phyloP scores from a whole-genome alignment of 1,140 invertebrate species.

The Drosophila sturtevanti region DNA sequence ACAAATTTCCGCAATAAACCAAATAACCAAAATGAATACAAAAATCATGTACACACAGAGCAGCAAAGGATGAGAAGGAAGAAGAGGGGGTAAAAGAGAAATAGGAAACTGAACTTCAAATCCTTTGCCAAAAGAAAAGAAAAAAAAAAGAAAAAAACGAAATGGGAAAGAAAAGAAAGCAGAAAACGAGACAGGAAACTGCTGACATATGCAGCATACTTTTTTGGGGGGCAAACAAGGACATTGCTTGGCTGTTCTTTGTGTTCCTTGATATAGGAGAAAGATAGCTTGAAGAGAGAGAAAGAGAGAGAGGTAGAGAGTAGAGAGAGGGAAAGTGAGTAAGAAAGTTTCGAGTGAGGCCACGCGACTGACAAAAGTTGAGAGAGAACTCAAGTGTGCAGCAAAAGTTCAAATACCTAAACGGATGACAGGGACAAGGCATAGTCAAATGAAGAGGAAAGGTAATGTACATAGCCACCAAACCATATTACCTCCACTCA shows the following conservation, averaged over 20 bases:
- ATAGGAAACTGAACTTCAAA: conserved; percentile 45
- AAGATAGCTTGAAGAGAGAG: background rate
- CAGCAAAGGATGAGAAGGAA: too few relatives aligned
- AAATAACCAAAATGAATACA: conserved; percentile 76
- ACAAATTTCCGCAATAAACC: conserved; percentile 77
- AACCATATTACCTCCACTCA: too few relatives aligned
- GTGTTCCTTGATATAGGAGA: conserved; percentile 50
- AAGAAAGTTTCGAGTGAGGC: conserved; percentile 39
- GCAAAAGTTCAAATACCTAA: conserved; percentile 52
- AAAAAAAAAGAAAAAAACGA: background rate
- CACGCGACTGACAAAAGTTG: conserved; percentile 53
- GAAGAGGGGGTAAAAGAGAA: background rate
- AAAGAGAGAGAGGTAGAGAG: background rate
- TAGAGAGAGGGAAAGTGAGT: background rate
- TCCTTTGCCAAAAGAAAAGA: conserved; percentile 47
- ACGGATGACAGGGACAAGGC: conserved; percentile 21
- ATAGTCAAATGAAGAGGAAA: conserved; percentile 22
- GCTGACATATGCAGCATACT: conserved; percentile 68
- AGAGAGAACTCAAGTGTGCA: conserved; percentile 62
- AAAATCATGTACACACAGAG: conserved; percentile 52
- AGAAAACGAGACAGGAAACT: conserved; percentile 48
- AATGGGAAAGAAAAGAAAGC: background rate
- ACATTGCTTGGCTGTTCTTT: conserved; percentile 47
- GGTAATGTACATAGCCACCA: too few relatives aligned
- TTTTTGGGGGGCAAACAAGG: conserved; percentile 15